Percentiles rank a stretch among this genome's conserved stretches.
phyloP scores from a whole-genome alignment of 1,140 invertebrate genomes.

The Zaprionus kolodkinae region DNA sequence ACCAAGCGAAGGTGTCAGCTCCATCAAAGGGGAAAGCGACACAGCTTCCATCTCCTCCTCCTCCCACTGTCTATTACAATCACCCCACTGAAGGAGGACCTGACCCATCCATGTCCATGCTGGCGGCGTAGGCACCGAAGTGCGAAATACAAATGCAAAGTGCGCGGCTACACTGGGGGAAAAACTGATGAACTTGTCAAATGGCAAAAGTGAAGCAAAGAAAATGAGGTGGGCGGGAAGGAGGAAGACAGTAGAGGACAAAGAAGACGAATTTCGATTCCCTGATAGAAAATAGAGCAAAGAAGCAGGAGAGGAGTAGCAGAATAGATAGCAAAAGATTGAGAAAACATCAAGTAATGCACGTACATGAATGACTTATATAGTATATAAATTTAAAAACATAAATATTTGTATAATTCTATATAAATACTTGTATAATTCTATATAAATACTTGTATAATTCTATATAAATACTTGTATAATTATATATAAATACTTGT shows the following conservation, averaged over 20 bases:
- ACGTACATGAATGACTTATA: too few relatives aligned
- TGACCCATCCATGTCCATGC: not conserved
- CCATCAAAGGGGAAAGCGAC: conserved; percentile 27
- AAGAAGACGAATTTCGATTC: not conserved
- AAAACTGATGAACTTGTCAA: conserved; percentile 20
- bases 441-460: too few relatives aligned
- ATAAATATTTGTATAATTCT: too few relatives aligned
- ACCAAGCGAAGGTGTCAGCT: conserved; percentile 46
- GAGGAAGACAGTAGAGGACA: not conserved
- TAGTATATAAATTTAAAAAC: too few relatives aligned
- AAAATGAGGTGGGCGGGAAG: not conserved
- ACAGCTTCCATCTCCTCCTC: not conserved
- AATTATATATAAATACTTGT: too few relatives aligned
- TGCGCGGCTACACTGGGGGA: conserved; percentile 35
- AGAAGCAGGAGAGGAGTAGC: too few relatives aligned
- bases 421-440: too few relatives aligned
- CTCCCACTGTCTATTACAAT: not conserved
- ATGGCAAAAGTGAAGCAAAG: not conserved
- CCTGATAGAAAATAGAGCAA: not conserved
- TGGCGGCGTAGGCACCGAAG: conserved; percentile 38
- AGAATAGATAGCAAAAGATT: not conserved
- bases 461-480: too few relatives aligned
- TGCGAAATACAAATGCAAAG: conserved; percentile 53
- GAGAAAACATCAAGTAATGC: not conserved
- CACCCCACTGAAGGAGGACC: not conserved